Evolutionary conservation across 2,888 invertebrate genomes (phyloP).

Genomic region (Tetranychus piercei): DNA sequence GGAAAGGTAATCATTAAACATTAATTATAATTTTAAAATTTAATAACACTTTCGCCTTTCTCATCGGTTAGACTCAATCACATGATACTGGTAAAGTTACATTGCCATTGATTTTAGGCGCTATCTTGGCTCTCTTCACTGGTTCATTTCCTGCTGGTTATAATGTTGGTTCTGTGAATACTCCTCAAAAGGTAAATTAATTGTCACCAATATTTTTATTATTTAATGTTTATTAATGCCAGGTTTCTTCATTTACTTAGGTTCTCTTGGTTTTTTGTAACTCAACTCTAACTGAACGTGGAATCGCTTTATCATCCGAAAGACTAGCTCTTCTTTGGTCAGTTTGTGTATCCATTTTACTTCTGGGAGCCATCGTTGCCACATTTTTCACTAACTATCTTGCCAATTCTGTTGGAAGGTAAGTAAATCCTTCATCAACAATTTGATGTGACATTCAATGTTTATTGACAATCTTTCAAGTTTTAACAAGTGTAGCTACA

Average conservation of each 20-base stretch:
- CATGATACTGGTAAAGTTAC: neutral
- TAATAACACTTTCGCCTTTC: neutral
- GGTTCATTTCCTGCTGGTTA: neutral
- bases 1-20: too few relatives aligned
- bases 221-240: too few relatives aligned
- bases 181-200: neutral
- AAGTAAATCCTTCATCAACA: neutral
- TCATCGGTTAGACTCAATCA: neutral
- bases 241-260: conserved; percentile 9
- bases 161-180: neutral
- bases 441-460: neutral
- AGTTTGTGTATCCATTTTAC: conserved; percentile 3
- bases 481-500: too few relatives aligned
- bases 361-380: neutral
- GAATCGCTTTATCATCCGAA: neutral
- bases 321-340: neutral
- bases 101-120: neutral
- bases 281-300: neutral
- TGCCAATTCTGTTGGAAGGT: neutral
- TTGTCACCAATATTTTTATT: neutral
- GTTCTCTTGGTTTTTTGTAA: conserved; percentile 11
- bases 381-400: neutral
- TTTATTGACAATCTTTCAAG: neutral
- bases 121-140: neutral
- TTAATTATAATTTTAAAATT: too few relatives aligned